Conservation (phyloP, 2,888 invertebrate genomes). For the Scaptomyza tumidula region DNA sequence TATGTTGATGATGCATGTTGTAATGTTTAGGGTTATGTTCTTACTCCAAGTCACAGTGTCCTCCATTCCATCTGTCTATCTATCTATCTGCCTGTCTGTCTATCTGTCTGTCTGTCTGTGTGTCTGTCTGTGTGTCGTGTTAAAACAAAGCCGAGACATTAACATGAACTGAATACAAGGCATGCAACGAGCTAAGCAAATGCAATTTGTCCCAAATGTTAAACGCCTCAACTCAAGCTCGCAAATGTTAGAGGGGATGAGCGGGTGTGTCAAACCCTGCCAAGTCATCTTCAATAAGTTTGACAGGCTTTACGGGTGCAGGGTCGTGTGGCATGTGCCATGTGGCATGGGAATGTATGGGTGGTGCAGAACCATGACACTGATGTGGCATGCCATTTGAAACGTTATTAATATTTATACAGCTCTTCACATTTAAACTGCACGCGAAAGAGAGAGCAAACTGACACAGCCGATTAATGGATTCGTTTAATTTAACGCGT, state of each 20-base stretch:
- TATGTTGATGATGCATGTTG: constrained; percentile 79
- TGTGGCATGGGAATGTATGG: not conserved
- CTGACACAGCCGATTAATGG: constrained; percentile 39
- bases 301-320: constrained; percentile 55
- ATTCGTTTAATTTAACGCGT: constrained; percentile 30
- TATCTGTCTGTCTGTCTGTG: not conserved
- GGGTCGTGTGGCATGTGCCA: not conserved
- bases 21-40: constrained; percentile 76
- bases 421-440: constrained; percentile 63
- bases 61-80: not conserved
- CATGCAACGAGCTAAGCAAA: constrained; percentile 68
- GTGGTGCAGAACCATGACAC: constrained; percentile 15
- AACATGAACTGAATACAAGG: constrained; percentile 44
- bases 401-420: constrained; percentile 76
- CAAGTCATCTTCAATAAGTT: constrained; percentile 65
- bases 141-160: constrained; percentile 49
- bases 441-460: not conserved
- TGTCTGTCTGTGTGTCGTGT: constrained; percentile 4
- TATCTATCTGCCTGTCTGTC: not conserved
- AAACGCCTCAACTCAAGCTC: constrained; percentile 23
- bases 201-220: constrained; percentile 83
- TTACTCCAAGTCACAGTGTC: constrained; percentile 5
- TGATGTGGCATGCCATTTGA: constrained; percentile 59
- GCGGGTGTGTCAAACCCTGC: not conserved
- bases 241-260: not conserved